These are phyloP conservation scores for Gasterosteus aculeatus DNA, from an alignment of 2,113 vertebrate genomes.

Conservation along the genomic window DNA sequence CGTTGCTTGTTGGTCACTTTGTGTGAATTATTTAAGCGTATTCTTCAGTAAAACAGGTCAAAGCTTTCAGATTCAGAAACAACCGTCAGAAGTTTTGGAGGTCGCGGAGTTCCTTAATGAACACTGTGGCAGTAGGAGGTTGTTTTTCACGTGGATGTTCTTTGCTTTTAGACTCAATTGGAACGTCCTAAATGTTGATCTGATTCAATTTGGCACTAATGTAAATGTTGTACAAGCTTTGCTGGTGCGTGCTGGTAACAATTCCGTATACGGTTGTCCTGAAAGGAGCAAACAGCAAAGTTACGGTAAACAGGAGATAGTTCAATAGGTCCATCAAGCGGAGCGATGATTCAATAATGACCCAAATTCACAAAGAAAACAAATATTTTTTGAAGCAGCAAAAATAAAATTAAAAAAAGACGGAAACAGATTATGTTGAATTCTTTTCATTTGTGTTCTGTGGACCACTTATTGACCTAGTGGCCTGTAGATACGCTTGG, in stretches of 20 bases:
- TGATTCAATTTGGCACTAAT: constrained; percentile 50
- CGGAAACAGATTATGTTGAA: constrained; percentile 45
- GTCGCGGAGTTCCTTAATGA: constrained; percentile 16
- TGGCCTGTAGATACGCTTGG: constrained; percentile 47
- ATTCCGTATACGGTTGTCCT: constrained; percentile 62
- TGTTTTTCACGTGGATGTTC: constrained; percentile 17
- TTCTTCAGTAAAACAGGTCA: constrained; percentile 46
- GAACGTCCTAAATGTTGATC: constrained; percentile 11
- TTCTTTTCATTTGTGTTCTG: constrained; percentile 55
- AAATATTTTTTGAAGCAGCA: constrained; percentile 31
- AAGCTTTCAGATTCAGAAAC: constrained; percentile 43
- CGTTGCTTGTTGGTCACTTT: constrained; percentile 46
- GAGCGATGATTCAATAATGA: constrained; percentile 74
- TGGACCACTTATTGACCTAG: constrained; percentile 35
- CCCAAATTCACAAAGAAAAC: constrained; percentile 54
- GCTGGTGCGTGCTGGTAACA: constrained; percentile 17
- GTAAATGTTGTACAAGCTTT: constrained; percentile 42
- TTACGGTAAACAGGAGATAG: constrained; percentile 77
- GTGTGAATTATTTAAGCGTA: constrained; percentile 56
- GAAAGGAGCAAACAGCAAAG: constrained; percentile 56
- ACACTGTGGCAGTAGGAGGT: constrained; percentile 1
- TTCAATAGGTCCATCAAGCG: constrained; percentile 68
- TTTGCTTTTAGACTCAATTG: constrained; percentile 31
- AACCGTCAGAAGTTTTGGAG: constrained; percentile 15
- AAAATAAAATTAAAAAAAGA: constrained; percentile 30